A percentile compares a stretch with the other conserved stretches of the same genome.
Conservation (phyloP, 37 sponge, comb jelly and placozoan genomes). For the Agelas oroides region DNA sequence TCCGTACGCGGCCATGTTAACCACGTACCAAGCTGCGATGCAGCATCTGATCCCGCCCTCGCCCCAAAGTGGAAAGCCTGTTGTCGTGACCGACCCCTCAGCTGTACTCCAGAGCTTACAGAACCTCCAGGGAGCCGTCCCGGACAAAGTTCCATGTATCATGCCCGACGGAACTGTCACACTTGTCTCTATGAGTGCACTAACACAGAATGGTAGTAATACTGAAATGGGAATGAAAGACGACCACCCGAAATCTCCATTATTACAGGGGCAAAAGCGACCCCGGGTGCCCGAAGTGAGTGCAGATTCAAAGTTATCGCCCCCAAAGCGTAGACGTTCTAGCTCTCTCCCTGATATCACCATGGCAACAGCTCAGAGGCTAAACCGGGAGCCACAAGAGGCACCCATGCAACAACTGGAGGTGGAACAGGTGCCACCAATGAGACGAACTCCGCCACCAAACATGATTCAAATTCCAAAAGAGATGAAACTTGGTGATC, state of each 20-base stretch:
- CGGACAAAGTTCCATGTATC: constrained; percentile 2
- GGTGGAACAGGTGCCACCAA: neutral
- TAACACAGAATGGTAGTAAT: neutral
- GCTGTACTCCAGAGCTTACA: constrained; percentile 31
- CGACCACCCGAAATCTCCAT: neutral
- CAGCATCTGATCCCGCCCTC: constrained; percentile 20
- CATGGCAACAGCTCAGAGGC: neutral
- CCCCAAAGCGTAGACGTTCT: constrained; percentile 52
- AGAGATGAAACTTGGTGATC: constrained; percentile 49
- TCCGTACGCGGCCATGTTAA: constrained; percentile 46
- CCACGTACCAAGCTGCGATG: constrained; percentile 21
- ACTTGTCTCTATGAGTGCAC: neutral
- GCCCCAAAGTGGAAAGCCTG: constrained; percentile 1
- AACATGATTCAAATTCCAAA: constrained; percentile 58
- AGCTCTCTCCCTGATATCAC: constrained; percentile 64
- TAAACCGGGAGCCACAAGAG: neutral
- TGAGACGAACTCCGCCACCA: constrained; percentile 17
- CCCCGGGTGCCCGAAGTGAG: constrained; percentile 15
- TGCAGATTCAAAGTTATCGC: neutral
- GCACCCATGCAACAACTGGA: neutral
- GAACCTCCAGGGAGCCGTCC: neutral
- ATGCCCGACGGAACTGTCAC: constrained; percentile 24
- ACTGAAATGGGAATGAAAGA: neutral
- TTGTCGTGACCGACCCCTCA: constrained; percentile 25
- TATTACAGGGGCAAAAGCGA: constrained; percentile 9